Conservation (phyloP, 2,797 vertebrate species). For the Danio tinwini region DNA sequence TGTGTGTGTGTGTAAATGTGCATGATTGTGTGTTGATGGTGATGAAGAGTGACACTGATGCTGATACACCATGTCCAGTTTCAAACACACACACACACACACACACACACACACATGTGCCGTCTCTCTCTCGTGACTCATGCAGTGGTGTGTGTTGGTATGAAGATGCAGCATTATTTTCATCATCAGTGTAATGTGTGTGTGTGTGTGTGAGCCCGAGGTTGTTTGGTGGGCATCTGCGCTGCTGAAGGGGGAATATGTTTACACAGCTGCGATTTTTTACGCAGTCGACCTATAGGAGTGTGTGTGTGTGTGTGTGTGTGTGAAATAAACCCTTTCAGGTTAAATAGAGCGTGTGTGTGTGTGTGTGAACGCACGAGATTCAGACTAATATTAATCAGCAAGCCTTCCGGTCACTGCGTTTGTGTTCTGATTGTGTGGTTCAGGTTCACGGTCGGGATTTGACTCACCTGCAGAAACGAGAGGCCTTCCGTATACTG, state of each 20-base stretch:
- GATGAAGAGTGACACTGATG: constrained; percentile 32
- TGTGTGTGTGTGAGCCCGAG: constrained; percentile 7
- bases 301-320: not conserved
- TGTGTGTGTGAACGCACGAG: not conserved
- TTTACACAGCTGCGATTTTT: constrained; percentile 1
- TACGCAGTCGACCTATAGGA: not conserved
- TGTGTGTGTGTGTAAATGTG: constrained; percentile 12
- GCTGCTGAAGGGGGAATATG: not conserved
- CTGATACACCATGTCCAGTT: constrained; percentile 1
- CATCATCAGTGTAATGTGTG: not conserved
- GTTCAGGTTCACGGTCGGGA: constrained; percentile 75
- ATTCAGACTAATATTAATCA: not conserved
- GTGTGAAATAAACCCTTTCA: not conserved
- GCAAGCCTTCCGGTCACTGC: not conserved
- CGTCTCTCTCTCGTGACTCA: constrained; percentile 7
- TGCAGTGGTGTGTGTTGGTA: constrained; percentile 27
- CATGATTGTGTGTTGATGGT: constrained; percentile 21
- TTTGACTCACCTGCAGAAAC: constrained; percentile 76
- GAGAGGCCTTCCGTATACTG: constrained; percentile 77
- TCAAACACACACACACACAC: not conserved
- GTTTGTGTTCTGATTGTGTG: constrained; percentile 3
- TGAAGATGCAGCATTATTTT: constrained; percentile 21
- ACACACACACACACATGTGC: too few relatives aligned
- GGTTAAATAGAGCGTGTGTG: constrained; percentile 2
- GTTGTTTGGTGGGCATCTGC: constrained; percentile 8